Percentiles rank a stretch among this genome's conserved stretches.
These are phyloP conservation scores for Habrosyne pyritoides DNA, from an alignment of 2,888 invertebrate genomes.

Conservation along the genomic window DNA sequence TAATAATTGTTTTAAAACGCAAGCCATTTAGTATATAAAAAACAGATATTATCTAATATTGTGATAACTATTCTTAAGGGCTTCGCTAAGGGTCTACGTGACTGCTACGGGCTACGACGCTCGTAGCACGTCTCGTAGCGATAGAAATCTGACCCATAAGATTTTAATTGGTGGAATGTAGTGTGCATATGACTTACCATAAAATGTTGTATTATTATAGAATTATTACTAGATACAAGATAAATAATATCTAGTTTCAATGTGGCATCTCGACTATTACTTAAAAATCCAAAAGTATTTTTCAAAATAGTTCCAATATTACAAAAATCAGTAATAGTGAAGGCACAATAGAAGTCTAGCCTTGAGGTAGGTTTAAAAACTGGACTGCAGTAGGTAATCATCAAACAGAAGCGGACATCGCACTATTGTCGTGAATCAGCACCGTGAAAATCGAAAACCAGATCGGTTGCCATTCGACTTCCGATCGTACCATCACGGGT, in stretches of 20 bases:
- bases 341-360: constrained; percentile 36
- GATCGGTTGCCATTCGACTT: constrained; percentile 42
- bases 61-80: no score
- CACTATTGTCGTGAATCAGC: constrained; percentile 77
- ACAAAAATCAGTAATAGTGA: not conserved
- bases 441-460: constrained; percentile 82
- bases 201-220: no score
- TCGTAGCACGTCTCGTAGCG: not conserved
- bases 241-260: no score
- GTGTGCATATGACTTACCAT: not conserved
- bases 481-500: constrained; percentile 55
- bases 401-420: constrained; percentile 68
- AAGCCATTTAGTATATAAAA: no score
- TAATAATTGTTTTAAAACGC: no score
- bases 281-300: no score
- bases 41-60: no score
- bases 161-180: not conserved
- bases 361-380: constrained; percentile 79
- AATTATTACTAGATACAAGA: no score
- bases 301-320: no score
- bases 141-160: not conserved
- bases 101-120: not conserved
- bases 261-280: no score
- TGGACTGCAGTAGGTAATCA: constrained; percentile 61
- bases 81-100: not conserved